Percentiles rank a stretch among this genome's conserved stretches.
phyloP scores from a whole-genome alignment of 2,888 invertebrate species.

The Coremacera marginata region DNA sequence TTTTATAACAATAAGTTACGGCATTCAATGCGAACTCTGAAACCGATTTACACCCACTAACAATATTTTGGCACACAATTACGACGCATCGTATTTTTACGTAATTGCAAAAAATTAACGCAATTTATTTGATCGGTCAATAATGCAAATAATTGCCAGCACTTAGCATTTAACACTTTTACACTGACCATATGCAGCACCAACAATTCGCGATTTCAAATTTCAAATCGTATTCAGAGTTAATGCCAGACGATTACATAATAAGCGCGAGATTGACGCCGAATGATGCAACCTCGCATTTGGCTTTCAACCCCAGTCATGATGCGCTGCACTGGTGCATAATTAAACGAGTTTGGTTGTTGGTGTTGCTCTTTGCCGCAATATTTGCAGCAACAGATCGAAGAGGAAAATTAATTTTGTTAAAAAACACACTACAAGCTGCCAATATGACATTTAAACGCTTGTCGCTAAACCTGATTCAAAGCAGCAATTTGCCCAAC shows the following conservation, averaged over 20 bases:
- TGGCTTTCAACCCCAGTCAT: not conserved
- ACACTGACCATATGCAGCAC: not conserved
- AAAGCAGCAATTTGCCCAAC: not conserved
- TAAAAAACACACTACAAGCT: too few relatives aligned
- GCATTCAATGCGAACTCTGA: too few relatives aligned
- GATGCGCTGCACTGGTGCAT: not conserved
- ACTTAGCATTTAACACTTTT: not conserved
- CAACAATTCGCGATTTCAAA: conserved; percentile 13
- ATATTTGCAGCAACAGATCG: not conserved
- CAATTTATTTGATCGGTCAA: conserved; percentile 7
- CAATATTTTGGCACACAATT: not conserved
- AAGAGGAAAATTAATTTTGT: not conserved
- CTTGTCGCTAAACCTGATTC: not conserved
- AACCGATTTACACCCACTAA: too few relatives aligned
- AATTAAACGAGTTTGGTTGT: not conserved
- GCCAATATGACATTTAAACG: not conserved
- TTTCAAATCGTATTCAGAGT: not conserved
- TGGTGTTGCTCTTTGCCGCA: too few relatives aligned
- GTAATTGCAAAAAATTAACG: not conserved
- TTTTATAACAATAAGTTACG: too few relatives aligned
- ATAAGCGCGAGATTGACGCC: conserved; percentile 2
- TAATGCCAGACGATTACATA: conserved; percentile 17
- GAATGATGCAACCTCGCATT: conserved; percentile 5
- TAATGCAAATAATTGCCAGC: not conserved
- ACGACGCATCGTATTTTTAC: conserved; percentile 1